Base-by-base conservation (phyloP, 2,888 invertebrate genomes). In the Arctia plantaginis region DNA sequence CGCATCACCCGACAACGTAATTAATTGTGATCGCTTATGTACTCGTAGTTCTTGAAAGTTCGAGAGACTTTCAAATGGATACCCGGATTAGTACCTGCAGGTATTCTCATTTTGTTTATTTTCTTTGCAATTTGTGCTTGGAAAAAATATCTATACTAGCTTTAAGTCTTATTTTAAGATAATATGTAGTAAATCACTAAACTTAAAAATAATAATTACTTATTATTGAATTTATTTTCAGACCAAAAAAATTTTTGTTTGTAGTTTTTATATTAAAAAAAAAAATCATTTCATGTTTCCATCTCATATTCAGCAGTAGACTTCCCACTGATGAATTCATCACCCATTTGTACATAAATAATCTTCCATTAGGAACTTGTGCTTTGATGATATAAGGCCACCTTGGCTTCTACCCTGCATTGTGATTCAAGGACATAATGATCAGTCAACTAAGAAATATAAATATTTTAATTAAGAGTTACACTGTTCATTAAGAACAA, bases 361-460 rank as follows among this genome's bases (percentile, higher is more conserved):
- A 67, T 30, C 27, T 30, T 62, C 30, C 62, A 62, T 62, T 62
- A 62, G 62, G 30, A 62, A 30, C 62, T 30, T 62, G 30, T 30
- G 8, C 2, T 30, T 15, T 18, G 30, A 62, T 62, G 62, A 62
- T 62, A 30, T 62, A 30, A 62, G 30, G 1, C 59, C 13, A 66
- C 35, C 41, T 69, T 30, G 35, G 35, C 20, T 39, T 55, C 39
- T 18, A n/a, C 41, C 27, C 59, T 51, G 41, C 27, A 59, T 59
- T 69, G 59, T 41, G 59, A 69, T 59, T 51, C 69, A 69, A 59
- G 69, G 69, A 39, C 27, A 30, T 30, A 69, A 59, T 69, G 59
- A 69, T 69, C 39, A 69, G 23, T 51, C 10, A 35, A 69, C 15
- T 13, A 35, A 51, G 35, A 35, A 59, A 18, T 67, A 67, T 67